Evolutionary conservation across 1,140 invertebrate genomes (phyloP).

Genomic region (Microvelia longipes): DNA sequence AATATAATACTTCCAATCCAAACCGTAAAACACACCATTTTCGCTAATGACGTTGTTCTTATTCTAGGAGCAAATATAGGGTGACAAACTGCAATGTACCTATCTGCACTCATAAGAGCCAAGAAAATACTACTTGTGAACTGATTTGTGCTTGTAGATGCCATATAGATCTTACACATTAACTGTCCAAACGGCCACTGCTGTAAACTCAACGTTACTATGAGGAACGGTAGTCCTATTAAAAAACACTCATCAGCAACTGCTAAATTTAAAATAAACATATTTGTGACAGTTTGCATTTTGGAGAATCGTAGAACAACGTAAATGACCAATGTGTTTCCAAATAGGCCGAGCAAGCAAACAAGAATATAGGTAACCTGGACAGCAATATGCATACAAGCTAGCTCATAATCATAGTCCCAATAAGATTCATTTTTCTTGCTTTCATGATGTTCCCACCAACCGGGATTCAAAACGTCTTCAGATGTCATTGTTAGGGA

Average conservation of each 20-base stretch:
- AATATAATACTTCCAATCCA: slow-evolving; percentile 70
- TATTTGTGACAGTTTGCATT: slow-evolving; percentile 95
- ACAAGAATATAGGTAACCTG: slow-evolving; percentile 62
- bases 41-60: slow-evolving; percentile 72
- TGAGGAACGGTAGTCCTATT: slow-evolving; percentile 80
- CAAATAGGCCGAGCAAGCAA: slow-evolving; percentile 72
- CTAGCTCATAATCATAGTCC: slow-evolving; percentile 15
- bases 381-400: slow-evolving; percentile 24
- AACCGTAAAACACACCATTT: slow-evolving; percentile 62
- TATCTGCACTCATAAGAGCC: slow-evolving; percentile 87
- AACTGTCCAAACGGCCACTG: slow-evolving; percentile 80
- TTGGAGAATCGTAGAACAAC: slow-evolving; percentile 83
- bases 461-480: too few relatives aligned
- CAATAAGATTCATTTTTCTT: too few relatives aligned
- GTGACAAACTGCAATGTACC: slow-evolving; percentile 91
- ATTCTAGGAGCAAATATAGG: slow-evolving; percentile 74
- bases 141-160: slow-evolving; percentile 85
- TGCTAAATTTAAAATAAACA: slow-evolving; percentile 90
- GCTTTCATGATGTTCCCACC: too few relatives aligned
- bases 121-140: slow-evolving; percentile 88
- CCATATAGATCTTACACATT: slow-evolving; percentile 89
- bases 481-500: too few relatives aligned
- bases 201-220: slow-evolving; percentile 67
- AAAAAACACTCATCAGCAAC: slow-evolving; percentile 89
- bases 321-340: slow-evolving; percentile 89